Percentiles rank a stretch among this genome's conserved stretches.
phyloP scores from a whole-genome alignment of 2,888 invertebrate genomes.

The Diarsia mendica region DNA sequence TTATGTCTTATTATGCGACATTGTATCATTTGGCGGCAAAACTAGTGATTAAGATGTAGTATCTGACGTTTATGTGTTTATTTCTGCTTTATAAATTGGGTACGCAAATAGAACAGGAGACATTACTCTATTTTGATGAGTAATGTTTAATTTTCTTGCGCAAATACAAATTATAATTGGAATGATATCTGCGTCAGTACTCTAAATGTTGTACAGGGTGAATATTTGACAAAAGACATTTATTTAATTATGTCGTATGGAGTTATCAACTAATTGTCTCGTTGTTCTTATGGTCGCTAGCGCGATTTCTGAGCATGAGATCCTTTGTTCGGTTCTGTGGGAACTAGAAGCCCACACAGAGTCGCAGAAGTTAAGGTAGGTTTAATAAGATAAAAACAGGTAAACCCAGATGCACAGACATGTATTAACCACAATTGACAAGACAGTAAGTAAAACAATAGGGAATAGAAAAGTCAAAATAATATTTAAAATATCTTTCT shows the following conservation, averaged over 20 bases:
- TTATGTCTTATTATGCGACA: not conserved
- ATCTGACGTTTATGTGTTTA: constrained; percentile 17
- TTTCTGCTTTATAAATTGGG: constrained; percentile 23
- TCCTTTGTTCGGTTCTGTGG: not conserved
- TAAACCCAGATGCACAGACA: no score
- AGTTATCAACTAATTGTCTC: not conserved
- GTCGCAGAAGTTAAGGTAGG: no score
- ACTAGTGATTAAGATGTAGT: constrained; percentile 4
- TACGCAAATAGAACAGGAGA: not conserved
- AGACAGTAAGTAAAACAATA: no score
- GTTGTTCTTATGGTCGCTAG: not conserved
- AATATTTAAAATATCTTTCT: no score
- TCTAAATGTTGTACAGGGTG: not conserved
- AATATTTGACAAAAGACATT: not conserved
- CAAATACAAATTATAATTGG: constrained; percentile 12
- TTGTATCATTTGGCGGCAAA: constrained; percentile 24
- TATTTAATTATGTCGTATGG: not conserved
- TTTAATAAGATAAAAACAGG: no score
- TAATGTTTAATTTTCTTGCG: constrained; percentile 18
- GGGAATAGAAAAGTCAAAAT: no score
- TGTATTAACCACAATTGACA: no score
- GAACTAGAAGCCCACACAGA: no score
- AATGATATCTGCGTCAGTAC: not conserved
- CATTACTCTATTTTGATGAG: constrained; percentile 2
- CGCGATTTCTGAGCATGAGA: not conserved